Evolutionary conservation across 2,113 vertebrate genomes (phyloP).

Genomic region (Aldabrachelys gigantea): DNA sequence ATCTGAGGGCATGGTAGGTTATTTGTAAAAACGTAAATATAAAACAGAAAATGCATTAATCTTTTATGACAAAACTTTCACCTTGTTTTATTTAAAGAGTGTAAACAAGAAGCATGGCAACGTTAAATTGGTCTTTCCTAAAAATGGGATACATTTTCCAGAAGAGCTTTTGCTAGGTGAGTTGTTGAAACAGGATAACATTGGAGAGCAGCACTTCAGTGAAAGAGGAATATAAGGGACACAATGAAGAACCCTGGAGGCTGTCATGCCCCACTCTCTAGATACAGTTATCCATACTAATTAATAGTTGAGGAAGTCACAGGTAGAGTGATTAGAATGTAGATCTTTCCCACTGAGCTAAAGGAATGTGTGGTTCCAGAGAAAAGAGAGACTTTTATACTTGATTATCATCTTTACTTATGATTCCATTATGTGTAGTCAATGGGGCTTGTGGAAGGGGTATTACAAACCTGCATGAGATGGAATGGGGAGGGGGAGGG

Average conservation of each 20-base stretch:
- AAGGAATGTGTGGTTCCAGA: background rate
- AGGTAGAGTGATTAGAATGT: background rate
- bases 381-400: background rate
- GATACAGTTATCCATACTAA: background rate
- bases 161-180: background rate
- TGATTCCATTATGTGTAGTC: background rate
- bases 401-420: background rate
- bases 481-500: background rate
- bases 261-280: constrained; percentile 21
- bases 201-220: background rate
- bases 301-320: background rate
- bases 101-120: background rate
- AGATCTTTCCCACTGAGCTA: accelerated
- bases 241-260: background rate
- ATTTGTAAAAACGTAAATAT: constrained; percentile 17
- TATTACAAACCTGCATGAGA: background rate
- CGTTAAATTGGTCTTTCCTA: background rate
- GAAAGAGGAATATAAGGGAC: background rate
- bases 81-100: background rate
- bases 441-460: background rate
- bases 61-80: background rate
- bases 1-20: constrained; percentile 84
- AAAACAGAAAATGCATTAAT: background rate
- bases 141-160: background rate
- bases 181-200: background rate